phyloP scores from a whole-genome alignment of 2,113 vertebrate species.

The Chauna torquata region DNA sequence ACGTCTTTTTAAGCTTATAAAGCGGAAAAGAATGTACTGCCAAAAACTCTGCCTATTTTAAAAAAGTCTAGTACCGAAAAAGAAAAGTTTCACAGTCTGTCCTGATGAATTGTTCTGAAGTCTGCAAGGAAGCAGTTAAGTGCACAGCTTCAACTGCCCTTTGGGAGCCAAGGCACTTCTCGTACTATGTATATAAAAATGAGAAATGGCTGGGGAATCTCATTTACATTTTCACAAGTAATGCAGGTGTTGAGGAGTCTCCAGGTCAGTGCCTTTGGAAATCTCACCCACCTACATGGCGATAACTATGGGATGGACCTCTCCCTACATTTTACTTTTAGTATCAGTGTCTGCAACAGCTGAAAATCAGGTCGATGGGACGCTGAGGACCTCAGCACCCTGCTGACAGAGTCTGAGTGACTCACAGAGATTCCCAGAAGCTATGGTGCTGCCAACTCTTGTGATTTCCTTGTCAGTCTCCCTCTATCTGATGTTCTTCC shows the following conservation, averaged over 20 bases:
- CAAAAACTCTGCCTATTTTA: conserved; percentile 37
- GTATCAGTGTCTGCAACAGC: neutral
- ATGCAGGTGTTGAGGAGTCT: neutral
- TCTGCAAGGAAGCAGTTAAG: neutral
- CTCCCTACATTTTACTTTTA: neutral
- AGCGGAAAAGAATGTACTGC: neutral
- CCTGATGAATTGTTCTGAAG: neutral
- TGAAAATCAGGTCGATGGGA: neutral
- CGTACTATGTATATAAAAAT: neutral
- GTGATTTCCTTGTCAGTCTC: neutral
- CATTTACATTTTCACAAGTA: neutral
- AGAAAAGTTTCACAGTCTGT: neutral
- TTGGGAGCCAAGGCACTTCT: neutral
- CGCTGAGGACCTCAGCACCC: neutral
- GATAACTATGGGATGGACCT: neutral
- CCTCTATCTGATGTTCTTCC: neutral
- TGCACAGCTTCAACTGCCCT: neutral
- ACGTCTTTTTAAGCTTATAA: neutral
- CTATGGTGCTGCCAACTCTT: neutral
- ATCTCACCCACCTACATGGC: neutral
- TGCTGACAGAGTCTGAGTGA: neutral
- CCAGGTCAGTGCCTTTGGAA: neutral
- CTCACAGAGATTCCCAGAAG: neutral
- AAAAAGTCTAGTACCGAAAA: neutral
- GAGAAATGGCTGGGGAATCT: neutral